These are phyloP conservation scores for Drosophila greeni DNA, from an alignment of 2,888 invertebrate genomes.

Conservation along the genomic window DNA sequence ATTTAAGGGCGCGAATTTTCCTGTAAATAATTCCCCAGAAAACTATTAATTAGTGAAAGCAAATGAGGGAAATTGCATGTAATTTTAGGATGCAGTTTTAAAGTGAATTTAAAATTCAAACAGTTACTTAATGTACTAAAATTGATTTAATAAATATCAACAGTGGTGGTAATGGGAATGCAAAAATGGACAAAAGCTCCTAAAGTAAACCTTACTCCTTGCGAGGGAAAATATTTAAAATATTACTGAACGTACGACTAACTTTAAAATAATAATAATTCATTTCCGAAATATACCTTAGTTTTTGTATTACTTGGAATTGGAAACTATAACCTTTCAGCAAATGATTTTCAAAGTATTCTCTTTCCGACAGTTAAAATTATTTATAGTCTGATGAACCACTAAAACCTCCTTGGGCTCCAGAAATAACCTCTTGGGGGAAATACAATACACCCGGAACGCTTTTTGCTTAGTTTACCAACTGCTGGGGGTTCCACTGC, in stretches of 20 bases:
- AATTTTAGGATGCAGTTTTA: neutral
- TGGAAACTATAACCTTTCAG: conserved; percentile 1
- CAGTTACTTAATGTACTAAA: neutral
- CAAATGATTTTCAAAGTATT: conserved; percentile 2
- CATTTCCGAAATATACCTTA: neutral
- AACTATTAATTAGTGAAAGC: neutral
- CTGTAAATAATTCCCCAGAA: conserved; percentile 4
- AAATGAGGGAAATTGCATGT: neutral
- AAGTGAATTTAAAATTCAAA: conserved; percentile 7
- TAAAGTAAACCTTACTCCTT: neutral
- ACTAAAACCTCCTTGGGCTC: neutral
- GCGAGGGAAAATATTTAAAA: neutral
- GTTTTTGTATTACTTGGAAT: neutral
- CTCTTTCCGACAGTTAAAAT: neutral
- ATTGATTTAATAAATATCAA: conserved; percentile 24
- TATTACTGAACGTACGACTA: neutral
- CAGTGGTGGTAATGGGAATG: conserved; percentile 26
- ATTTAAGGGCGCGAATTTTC: conserved; percentile 5
- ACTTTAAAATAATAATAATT: neutral
- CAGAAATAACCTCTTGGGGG: conserved; percentile 10
- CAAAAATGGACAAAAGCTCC: conserved; percentile 1
- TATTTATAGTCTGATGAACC: conserved; percentile 2
- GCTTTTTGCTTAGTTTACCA: conserved; percentile 50
- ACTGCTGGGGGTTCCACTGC: conserved; percentile 63
- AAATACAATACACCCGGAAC: conserved; percentile 33